A percentile compares a stretch with the other conserved stretches of the same genome.
Conservation (phyloP, 2,888 invertebrate genomes). For the Philereme transversata region DNA sequence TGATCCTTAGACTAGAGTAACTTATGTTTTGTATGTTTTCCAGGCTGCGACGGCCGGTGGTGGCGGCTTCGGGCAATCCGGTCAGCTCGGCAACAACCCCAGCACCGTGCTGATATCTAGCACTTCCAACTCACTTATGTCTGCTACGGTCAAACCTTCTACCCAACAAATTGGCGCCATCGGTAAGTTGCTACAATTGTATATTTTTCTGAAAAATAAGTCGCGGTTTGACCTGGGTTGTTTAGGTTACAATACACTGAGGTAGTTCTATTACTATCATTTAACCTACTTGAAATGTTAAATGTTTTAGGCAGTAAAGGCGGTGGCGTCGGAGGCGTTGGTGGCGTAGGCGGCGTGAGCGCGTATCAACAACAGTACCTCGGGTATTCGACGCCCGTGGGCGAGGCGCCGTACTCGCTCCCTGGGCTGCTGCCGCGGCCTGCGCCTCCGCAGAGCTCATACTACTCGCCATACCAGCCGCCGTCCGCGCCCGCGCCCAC, state of each 20-base stretch:
- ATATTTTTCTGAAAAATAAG: background rate
- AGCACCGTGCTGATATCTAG: constrained; percentile 95
- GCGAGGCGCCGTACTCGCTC: constrained; percentile 74
- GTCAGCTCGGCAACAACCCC: constrained; percentile 91
- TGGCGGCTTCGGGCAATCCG: constrained; percentile 90
- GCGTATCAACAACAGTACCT: constrained; percentile 80
- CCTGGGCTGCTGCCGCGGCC: constrained; percentile 75
- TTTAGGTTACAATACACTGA: too few species aligned
- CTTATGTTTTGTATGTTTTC: constrained; percentile 22
- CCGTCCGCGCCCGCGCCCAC: constrained; percentile 84
- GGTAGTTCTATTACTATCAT: too few species aligned
- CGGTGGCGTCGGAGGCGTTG: constrained; percentile 66
- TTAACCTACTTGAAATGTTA: too few species aligned
- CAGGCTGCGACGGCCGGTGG: constrained; percentile 82
- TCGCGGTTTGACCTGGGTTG: background rate
- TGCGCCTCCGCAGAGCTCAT: constrained; percentile 75
- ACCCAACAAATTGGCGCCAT: constrained; percentile 93
- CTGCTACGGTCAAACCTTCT: constrained; percentile 92
- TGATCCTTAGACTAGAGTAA: too few species aligned
- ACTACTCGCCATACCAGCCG: constrained; percentile 80
- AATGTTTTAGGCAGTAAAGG: constrained; percentile 66
- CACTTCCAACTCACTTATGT: constrained; percentile 94
- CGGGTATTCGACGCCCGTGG: constrained; percentile 75
- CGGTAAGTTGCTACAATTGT: constrained; percentile 68
- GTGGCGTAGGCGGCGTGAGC: constrained; percentile 74